A percentile compares a stretch with the other conserved stretches of the same genome.
These are phyloP conservation scores for Synanthedon tipuliformis DNA, from an alignment of 2,888 invertebrate species.

Conservation along the genomic window DNA sequence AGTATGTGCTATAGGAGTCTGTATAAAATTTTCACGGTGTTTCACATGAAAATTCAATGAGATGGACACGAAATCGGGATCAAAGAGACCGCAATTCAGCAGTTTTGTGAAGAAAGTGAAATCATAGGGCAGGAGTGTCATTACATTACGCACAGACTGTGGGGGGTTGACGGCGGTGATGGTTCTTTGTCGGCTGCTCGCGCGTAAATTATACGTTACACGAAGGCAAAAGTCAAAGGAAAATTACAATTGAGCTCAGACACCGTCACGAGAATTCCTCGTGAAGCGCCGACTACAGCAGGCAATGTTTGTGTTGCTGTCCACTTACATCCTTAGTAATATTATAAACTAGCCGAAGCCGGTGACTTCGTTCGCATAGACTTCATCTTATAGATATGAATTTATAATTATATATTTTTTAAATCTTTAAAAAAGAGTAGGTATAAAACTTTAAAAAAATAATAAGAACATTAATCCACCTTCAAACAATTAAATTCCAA, in stretches of 20 bases:
- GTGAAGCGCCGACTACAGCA: neutral
- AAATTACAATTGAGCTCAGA: neutral
- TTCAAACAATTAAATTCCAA: too few species aligned
- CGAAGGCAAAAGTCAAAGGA: neutral
- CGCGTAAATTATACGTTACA: slow-evolving; percentile 21
- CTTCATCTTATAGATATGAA: too few species aligned
- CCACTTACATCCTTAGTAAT: slow-evolving; percentile 1
- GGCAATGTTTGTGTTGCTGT: too few species aligned
- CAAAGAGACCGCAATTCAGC: slow-evolving; percentile 12
- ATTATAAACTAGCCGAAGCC: neutral
- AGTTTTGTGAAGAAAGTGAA: neutral
- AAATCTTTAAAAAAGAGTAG: too few species aligned
- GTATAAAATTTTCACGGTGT: too few species aligned
- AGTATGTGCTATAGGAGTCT: too few species aligned
- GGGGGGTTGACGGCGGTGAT: slow-evolving; percentile 14
- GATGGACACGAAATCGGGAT: slow-evolving; percentile 3
- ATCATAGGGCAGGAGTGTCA: neutral
- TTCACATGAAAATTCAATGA: neutral
- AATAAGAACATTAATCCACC: too few species aligned
- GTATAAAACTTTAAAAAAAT: too few species aligned
- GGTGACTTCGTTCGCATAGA: too few species aligned
- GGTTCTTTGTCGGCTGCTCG: slow-evolving; percentile 30
- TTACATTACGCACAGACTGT: slow-evolving; percentile 18
- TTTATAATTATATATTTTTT: too few species aligned
- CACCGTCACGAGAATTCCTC: neutral